These are phyloP conservation scores for Arizona elegans DNA, from an alignment of 2,113 vertebrate genomes.

Conservation along the genomic window DNA sequence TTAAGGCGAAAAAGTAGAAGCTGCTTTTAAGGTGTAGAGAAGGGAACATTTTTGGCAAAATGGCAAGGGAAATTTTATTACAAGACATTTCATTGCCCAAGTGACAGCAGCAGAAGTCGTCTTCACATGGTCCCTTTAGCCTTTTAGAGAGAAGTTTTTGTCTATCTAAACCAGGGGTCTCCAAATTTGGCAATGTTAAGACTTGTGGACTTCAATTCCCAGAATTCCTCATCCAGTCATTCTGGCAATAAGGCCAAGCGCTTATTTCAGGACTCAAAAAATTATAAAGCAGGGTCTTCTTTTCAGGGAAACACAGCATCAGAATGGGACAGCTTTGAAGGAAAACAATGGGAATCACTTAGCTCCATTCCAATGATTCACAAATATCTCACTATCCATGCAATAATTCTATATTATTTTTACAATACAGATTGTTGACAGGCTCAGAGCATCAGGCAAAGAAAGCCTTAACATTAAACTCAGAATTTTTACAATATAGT, in stretches of 20 bases:
- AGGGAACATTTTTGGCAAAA: no score
- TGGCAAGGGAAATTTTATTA: no score
- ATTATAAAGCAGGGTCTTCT: no score
- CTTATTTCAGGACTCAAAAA: no score
- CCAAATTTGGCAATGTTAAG: not conserved
- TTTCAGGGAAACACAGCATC: not conserved
- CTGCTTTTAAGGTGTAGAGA: not conserved
- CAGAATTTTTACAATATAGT: not conserved
- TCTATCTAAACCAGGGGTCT: not conserved
- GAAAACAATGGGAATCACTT: not conserved
- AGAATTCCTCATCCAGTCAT: not conserved
- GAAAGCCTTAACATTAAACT: not conserved
- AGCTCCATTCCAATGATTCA: not conserved
- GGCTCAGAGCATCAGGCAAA: not conserved
- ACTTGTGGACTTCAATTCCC: not conserved
- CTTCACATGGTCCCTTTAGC: no score
- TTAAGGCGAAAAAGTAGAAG: not conserved
- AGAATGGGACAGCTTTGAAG: not conserved
- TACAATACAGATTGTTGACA: not conserved
- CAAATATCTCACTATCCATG: not conserved
- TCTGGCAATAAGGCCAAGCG: not conserved
- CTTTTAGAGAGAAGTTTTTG: not conserved
- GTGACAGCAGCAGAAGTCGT: no score
- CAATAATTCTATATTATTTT: not conserved
- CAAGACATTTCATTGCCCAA: no score